A percentile compares a stretch with the other conserved stretches of the same genome.
Evolutionary conservation across 2,113 vertebrate genomes (phyloP).

Genomic region (Callionymus lyra): DNA sequence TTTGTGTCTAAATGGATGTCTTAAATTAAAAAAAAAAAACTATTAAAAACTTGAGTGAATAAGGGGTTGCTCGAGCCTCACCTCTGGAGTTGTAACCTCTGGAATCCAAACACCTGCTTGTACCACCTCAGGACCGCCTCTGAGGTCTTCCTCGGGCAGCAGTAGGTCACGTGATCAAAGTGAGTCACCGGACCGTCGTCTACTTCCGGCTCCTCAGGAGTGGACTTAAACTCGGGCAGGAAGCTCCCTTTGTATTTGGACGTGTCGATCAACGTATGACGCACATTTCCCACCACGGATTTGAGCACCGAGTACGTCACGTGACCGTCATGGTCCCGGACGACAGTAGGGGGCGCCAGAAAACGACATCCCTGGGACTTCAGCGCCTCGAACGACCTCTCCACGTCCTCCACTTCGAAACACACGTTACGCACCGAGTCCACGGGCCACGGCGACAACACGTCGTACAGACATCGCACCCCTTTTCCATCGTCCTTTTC

Average conservation of each 20-base stretch:
- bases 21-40: no score
- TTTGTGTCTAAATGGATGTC: no score
- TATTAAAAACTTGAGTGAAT: no score
- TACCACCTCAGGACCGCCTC: constrained; percentile 76
- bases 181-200: constrained; percentile 64
- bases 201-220: not conserved
- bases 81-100: constrained; percentile 74
- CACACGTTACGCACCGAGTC: constrained; percentile 84
- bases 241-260: constrained; percentile 68
- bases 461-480: constrained; percentile 60
- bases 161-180: constrained; percentile 86
- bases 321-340: constrained; percentile 59
- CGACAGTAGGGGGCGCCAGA: constrained; percentile 67
- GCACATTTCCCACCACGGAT: constrained; percentile 78
- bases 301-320: constrained; percentile 74
- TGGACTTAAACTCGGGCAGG: constrained; percentile 73
- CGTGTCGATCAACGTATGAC: constrained; percentile 81
- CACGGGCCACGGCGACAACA: constrained; percentile 49
- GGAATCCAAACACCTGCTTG: constrained; percentile 74
- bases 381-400: constrained; percentile 56
- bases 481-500: not conserved
- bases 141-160: constrained; percentile 62
- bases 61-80: no score
- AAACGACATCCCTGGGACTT: constrained; percentile 67
- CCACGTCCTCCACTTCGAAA: constrained; percentile 79